These are phyloP conservation scores for Carterocephalus palaemon DNA, from an alignment of 2,888 invertebrate genomes.

Conservation along the genomic window DNA sequence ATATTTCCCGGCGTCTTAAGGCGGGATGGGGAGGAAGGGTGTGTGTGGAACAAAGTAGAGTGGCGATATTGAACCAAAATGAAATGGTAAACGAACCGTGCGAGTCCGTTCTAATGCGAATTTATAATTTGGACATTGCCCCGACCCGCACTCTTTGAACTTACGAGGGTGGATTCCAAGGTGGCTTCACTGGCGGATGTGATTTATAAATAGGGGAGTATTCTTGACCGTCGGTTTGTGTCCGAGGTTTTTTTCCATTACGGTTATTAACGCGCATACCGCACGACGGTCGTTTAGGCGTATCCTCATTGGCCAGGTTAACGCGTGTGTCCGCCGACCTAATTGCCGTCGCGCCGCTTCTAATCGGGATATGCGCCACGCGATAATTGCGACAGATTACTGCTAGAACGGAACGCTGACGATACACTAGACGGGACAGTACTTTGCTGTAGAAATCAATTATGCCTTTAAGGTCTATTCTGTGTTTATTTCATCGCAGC, in stretches of 20 bases:
- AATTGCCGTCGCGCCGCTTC: conserved; percentile 71
- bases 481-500: neutral
- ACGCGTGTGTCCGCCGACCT: conserved; percentile 76
- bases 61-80: conserved; percentile 79
- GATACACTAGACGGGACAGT: conserved; percentile 37
- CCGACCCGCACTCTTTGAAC: conserved; percentile 67
- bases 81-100: conserved; percentile 79
- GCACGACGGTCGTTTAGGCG: conserved; percentile 68
- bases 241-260: conserved; percentile 49
- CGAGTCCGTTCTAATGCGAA: conserved; percentile 79
- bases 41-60: conserved; percentile 79
- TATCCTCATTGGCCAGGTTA: conserved; percentile 76
- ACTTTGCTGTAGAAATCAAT: conserved; percentile 21
- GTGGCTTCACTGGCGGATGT: too few species aligned
- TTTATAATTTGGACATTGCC: conserved; percentile 79
- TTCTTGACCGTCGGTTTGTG: conserved; percentile 55
- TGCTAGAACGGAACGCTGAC: conserved; percentile 33
- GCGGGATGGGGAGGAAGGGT: conserved; percentile 57
- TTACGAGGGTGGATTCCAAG: conserved; percentile 71
- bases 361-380: conserved; percentile 78
- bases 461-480: neutral
- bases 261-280: conserved; percentile 55
- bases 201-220: conserved; percentile 68
- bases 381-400: conserved; percentile 75
- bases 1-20: conserved; percentile 79